A percentile compares a stretch with the other conserved stretches of the same genome.
Conservation (phyloP, 2,113 vertebrate species). For the Lamprotornis superbus region DNA sequence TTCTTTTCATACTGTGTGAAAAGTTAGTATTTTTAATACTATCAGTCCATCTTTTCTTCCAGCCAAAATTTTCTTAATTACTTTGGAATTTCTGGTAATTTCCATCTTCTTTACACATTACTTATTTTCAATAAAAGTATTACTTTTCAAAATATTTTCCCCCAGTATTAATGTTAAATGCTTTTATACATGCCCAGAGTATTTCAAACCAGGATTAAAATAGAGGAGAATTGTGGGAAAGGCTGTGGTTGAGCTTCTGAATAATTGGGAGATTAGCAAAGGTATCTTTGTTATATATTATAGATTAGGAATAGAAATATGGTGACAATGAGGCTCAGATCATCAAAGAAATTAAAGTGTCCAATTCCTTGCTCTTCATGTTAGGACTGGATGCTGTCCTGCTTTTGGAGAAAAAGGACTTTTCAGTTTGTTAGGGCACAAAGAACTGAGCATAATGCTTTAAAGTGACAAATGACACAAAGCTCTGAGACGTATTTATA, state of each 20-base stretch:
- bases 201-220: neutral
- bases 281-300: neutral
- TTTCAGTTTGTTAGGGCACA: neutral
- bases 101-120: neutral
- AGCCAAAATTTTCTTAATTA: neutral
- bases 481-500: neutral
- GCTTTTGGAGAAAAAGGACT: neutral
- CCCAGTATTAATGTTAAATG: fast-evolving
- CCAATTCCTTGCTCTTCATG: neutral
- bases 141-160: neutral
- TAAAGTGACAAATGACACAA: neutral
- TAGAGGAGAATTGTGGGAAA: neutral
- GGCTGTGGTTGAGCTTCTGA: neutral
- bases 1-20: neutral
- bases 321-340: neutral
- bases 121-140: neutral
- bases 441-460: neutral
- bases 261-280: neutral
- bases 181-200: neutral
- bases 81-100: neutral
- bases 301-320: neutral
- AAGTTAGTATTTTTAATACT: neutral
- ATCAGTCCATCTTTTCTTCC: neutral
- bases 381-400: neutral
- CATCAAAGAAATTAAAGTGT: neutral